Base-by-base conservation (phyloP, 1,140 invertebrate species). In the Elysia chlorotica region DNA sequence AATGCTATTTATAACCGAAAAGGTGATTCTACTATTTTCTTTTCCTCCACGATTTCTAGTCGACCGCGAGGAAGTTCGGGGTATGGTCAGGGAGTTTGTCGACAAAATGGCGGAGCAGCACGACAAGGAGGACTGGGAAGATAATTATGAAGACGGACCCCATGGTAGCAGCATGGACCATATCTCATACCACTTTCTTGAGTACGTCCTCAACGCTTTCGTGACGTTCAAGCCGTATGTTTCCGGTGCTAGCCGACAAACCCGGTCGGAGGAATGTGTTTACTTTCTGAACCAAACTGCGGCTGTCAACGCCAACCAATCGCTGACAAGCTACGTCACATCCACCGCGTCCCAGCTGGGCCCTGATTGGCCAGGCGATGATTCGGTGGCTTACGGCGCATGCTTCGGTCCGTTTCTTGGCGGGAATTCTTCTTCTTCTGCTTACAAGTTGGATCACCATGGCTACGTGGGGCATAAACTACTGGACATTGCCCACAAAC, bases 401-500 rank as follows among this genome's bases (percentile, higher is more conserved):
- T n/a, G n/a, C n/a, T n/a, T n/a, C n/a, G n/a, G n/a, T n/a, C n/a
- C n/a, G n/a, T n/a, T n/a, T n/a, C n/a, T n/a, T n/a, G n/a, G n/a
- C n/a, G n/a, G n/a, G n/a, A n/a, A n/a, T n/a, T n/a, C n/a, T n/a
- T n/a, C n/a, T n/a, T n/a, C n/a, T n/a, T n/a, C n/a, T n/a, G n/a
- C n/a, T n/a, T n/a, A n/a, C n/a, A n/a, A n/a, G n/a, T n/a, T n/a
- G n/a, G n/a, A n/a, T n/a, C n/a, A n/a, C n/a, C n/a, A n/a, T n/a
- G n/a, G n/a, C n/a, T n/a, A n/a, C n/a, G n/a, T n/a, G n/a, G n/a
- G n/a, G n/a, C n/a, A n/a, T n/a, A n/a, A n/a, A n/a, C n/a, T n/a
- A n/a, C n/a, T n/a, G n/a, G n/a, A n/a, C n/a, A n/a, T 81, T 33
- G 77, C 74, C 3, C 81, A 82, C 69, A 76, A 71, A 17, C 70